Evolutionary conservation across 2,797 vertebrate genomes (phyloP), one percentile per base, ranked within the genome.

Genomic region (Melanotaenia maccullochi): DNA sequence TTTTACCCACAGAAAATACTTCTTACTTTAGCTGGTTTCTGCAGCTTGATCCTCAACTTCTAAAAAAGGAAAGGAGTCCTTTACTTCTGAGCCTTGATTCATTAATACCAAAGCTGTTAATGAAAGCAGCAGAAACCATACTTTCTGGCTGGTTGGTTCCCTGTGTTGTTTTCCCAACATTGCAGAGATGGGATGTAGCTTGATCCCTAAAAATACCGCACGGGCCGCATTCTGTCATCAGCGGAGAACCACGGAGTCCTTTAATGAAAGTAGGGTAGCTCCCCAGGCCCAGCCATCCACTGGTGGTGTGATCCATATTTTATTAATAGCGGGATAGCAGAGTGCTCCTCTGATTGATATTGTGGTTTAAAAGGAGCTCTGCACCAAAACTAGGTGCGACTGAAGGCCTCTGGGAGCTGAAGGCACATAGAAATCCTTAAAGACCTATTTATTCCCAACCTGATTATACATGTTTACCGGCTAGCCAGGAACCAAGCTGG

Each of bases 191-290:
- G 86, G 76, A 90, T n/a, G 59, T 47, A 71, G 79, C 67, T 80
- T 28, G 40, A 71, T 65, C 61, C 35, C 87, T 92, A 93, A 90
- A 93, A 94, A 93, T 93, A 92, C 85, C 87, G 88, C 71, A 51
- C 71, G 85, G 92, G 86, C 92, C 86, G 88, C 89, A 89, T 92
- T 89, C 90, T 91, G 90, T 91, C 90, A 87, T 91, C 85, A 84
- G 86, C 59, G 60, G 81, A 84, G 89, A 89, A 83, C 86, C 82
- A 85, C 86, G 82, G 80, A 86, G 84, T 89, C 87, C 91, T 92
- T 91, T 90, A 86, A 93, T 90, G 91, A 90, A 95, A 94, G 91
- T 95, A 93, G 94, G 94, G 81, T 94, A 94, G 90, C 84, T 95
- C 94, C 93, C 94, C 78, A 83, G 93, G 90, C 93, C 86, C 90